Base-by-base conservation (phyloP, 2,888 invertebrate genomes). In the Amblyteles armatorius region DNA sequence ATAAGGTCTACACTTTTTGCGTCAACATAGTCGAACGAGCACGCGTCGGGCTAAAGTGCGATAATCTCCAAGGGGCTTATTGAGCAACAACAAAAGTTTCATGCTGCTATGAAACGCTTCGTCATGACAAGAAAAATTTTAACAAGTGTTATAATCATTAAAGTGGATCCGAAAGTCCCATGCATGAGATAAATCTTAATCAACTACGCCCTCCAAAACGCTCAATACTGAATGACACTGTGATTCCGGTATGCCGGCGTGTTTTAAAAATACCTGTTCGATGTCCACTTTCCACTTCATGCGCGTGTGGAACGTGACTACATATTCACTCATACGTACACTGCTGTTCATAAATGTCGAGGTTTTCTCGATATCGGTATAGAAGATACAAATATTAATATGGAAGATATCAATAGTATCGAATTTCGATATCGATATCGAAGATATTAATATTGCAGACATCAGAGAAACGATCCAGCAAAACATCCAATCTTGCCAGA, bases 21-120 rank as follows among this genome's bases (percentile, higher is more conserved):
- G 68, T 77, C 13, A 81, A 52, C 60, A 29, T 68, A 52, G 65
- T 22, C 57, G 81, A 78, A 63, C 19, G 67, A 72, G 57, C 60
- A 52, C 60, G 50, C 48, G 36, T 72, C 63, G 48, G 57, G 69
- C 82, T 74, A 65, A 77, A 74, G 78, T 79, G 65, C 74, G 26
- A 79, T 79, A 60, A 69, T 84, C 71, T 82, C 60, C 55, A 48
- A 74, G 57, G 6, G 74, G 74, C 67, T 82, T 74, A 82, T 84
- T 84, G 79, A 40, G 48, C 40, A 57, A 36, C 76, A 79, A 84
- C 71, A 73, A 71, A 55, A 71, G 55, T 33, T 69, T 74, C 79
- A 67, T n/a, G 26, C 44, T 44, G 55, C 57, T 33, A 16, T 2
- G 16, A 36, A 63, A 68, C 63, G 63, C 55, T 78, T 52, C 50